Evolutionary conservation across 2,888 invertebrate genomes (phyloP).

Genomic region (Synanthedon tipuliformis): DNA sequence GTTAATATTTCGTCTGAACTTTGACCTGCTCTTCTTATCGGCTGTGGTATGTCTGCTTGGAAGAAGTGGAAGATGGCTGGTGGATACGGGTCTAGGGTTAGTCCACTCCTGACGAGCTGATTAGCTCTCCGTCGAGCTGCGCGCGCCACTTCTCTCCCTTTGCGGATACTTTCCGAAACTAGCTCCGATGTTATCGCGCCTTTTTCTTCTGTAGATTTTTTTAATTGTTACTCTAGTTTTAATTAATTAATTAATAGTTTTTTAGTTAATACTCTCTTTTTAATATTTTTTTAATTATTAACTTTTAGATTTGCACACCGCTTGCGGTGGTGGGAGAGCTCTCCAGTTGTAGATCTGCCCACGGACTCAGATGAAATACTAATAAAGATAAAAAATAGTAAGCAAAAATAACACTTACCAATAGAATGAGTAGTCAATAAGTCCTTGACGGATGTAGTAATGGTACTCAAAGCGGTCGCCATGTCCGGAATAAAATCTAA

Average conservation of each 20-base stretch:
- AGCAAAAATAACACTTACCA: constrained; percentile 23
- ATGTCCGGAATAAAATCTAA: constrained; percentile 37
- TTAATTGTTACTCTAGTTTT: background rate
- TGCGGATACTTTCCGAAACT: constrained; percentile 52
- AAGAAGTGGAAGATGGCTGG: constrained; percentile 53
- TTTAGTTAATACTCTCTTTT: too few relatives aligned
- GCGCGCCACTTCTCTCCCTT: constrained; percentile 43
- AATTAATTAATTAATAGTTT: too few relatives aligned
- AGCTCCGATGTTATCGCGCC: constrained; percentile 66
- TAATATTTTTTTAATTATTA: too few relatives aligned
- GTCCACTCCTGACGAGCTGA: constrained; percentile 41
- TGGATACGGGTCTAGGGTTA: constrained; percentile 36
- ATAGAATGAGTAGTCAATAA: constrained; percentile 27
- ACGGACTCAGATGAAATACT: background rate
- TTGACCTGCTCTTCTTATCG: constrained; percentile 40
- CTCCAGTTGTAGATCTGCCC: too few relatives aligned
- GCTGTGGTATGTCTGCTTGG: constrained; percentile 31
- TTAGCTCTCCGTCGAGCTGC: constrained; percentile 38
- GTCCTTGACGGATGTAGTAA: constrained; percentile 32
- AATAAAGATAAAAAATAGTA: too few relatives aligned
- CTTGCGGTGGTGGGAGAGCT: too few relatives aligned
- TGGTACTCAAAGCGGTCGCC: constrained; percentile 38
- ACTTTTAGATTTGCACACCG: too few relatives aligned
- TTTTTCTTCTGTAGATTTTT: constrained; percentile 43
- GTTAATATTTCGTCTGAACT: constrained; percentile 49